A percentile compares a stretch with the other conserved stretches of the same genome.
Conservation (phyloP, 2,797 vertebrate species). For the Scarus forsteni region DNA sequence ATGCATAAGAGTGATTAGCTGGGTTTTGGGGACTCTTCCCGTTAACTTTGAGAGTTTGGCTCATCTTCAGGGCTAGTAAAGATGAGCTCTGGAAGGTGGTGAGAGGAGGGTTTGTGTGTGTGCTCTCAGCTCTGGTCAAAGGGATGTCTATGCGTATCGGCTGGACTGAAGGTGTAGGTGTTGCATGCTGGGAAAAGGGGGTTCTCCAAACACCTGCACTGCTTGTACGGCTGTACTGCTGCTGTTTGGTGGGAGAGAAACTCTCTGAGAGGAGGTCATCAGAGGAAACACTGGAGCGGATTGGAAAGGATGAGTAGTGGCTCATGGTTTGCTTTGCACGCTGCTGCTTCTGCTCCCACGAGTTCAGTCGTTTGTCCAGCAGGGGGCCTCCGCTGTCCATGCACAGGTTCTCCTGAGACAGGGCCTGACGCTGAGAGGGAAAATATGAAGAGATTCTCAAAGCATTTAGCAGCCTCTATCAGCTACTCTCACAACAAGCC, state of each 20-base stretch:
- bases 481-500: not conserved
- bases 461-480: not conserved
- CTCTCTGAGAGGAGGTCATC: conserved; percentile 86
- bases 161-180: conserved; percentile 68
- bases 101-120: conserved; percentile 76
- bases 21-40: conserved; percentile 41
- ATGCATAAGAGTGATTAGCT: conserved; percentile 19
- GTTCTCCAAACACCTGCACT: conserved; percentile 90
- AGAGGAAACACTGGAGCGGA: conserved; percentile 86
- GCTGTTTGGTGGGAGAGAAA: conserved; percentile 62
- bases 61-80: conserved; percentile 62
- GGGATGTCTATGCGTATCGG: conserved; percentile 81
- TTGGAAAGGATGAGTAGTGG: conserved; percentile 77
- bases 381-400: conserved; percentile 80
- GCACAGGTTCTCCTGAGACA: conserved; percentile 90
- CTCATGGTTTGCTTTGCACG: conserved; percentile 69
- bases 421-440: conserved; percentile 83
- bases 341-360: conserved; percentile 74
- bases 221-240: conserved; percentile 79
- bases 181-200: conserved; percentile 78
- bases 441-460: not conserved
- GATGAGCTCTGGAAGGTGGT: conserved; percentile 78
- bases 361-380: conserved; percentile 63
- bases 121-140: conserved; percentile 65
- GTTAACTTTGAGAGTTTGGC: conserved; percentile 78